A percentile compares a stretch with the other conserved stretches of the same genome.
Conservation (phyloP, 2,797 vertebrate species). For the Dendrocincla fuliginosa region DNA sequence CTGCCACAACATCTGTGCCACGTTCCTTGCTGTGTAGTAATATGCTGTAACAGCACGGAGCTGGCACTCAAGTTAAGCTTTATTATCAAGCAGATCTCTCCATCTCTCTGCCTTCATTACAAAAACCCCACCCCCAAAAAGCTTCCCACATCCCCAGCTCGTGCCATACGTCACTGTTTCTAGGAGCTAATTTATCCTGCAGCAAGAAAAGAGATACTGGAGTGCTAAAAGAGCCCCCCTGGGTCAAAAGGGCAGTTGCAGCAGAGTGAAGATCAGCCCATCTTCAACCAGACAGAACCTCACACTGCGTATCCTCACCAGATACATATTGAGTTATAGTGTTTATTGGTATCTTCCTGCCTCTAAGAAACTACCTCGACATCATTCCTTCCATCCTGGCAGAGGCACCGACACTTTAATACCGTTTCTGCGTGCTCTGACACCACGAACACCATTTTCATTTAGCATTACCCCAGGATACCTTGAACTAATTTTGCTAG, state of each 20-base stretch:
- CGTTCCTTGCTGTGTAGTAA: constrained; percentile 85
- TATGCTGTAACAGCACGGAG: constrained; percentile 84
- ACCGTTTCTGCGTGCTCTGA: neutral
- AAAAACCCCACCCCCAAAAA: constrained; percentile 2
- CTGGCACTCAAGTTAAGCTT: constrained; percentile 82
- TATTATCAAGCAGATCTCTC: constrained; percentile 81
- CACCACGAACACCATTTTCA: constrained; percentile 16
- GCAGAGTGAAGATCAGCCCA: neutral
- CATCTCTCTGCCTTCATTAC: constrained; percentile 77
- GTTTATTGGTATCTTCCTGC: neutral
- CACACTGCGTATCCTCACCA: neutral
- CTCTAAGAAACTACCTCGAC: neutral
- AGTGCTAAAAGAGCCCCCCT: neutral
- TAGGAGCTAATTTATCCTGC: constrained; percentile 52
- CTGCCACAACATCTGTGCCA: constrained; percentile 85
- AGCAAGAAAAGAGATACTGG: constrained; percentile 23
- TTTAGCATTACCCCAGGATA: constrained; percentile 68
- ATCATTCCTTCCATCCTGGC: neutral
- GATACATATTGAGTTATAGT: neutral
- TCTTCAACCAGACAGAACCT: neutral
- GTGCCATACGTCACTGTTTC: constrained; percentile 23
- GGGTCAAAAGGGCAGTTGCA: neutral
- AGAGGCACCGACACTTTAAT: neutral
- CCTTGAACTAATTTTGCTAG: constrained; percentile 66
- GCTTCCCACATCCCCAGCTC: constrained; percentile 52